A percentile compares a stretch with the other conserved stretches of the same genome.
phyloP scores from a whole-genome alignment of 2,797 vertebrate genomes.

The Anomalospiza imberbis region DNA sequence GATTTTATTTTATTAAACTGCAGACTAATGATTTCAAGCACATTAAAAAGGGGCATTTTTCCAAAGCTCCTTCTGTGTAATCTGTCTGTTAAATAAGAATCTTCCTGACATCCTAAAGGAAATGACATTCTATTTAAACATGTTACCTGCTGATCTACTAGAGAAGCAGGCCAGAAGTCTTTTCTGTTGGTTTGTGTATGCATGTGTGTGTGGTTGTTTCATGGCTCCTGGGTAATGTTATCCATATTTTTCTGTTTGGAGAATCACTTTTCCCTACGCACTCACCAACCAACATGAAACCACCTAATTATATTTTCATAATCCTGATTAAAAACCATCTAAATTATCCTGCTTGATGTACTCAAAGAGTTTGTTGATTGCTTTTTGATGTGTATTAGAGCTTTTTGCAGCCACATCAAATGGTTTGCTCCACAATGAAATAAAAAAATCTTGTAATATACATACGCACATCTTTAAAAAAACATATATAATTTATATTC shows the following conservation, averaged over 20 bases:
- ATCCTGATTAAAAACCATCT: conserved; percentile 76
- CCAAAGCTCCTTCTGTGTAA: conserved; percentile 43
- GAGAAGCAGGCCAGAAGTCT: conserved; percentile 31
- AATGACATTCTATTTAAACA: conserved; percentile 56
- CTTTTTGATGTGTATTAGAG: conserved; percentile 75
- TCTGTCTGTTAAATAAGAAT: conserved; percentile 67
- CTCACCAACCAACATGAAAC: conserved; percentile 74
- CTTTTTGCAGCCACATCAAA: conserved; percentile 71
- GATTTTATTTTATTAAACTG: conserved; percentile 43
- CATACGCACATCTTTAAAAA: conserved; percentile 60
- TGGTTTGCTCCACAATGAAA: conserved; percentile 70
- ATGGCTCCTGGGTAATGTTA: conserved; percentile 61
- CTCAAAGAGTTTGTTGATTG: conserved; percentile 78
- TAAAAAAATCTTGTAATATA: conserved; percentile 61
- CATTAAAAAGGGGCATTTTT: conserved; percentile 63
- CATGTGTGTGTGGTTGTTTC: conserved; percentile 3
- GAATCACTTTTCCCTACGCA: conserved; percentile 68
- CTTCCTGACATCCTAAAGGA: conserved; percentile 51
- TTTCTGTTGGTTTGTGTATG: conserved; percentile 13
- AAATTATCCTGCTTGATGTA: conserved; percentile 75
- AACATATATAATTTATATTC: conserved; percentile 72
- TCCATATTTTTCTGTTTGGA: conserved; percentile 70
- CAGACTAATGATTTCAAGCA: conserved; percentile 45
- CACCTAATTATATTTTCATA: conserved; percentile 78
- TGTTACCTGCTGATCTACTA: conserved; percentile 46